Evolutionary conservation across 2,888 invertebrate genomes (phyloP), one percentile per base, ranked within the genome.

Genomic region (Coleophora flavipennella): DNA sequence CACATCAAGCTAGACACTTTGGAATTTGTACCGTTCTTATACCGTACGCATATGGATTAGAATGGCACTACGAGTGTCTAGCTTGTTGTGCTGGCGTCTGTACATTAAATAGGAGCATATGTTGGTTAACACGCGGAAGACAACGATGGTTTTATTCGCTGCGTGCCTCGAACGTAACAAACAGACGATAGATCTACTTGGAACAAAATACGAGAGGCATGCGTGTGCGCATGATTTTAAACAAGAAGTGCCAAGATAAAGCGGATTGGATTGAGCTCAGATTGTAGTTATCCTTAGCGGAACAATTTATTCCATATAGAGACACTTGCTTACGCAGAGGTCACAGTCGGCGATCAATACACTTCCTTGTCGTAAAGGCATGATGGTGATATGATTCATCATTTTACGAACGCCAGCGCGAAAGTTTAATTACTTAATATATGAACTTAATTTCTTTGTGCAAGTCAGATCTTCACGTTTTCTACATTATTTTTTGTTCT

Each of bases 221-320:
- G 46, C 47, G 43, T 43, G 49, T 41, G 45, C 48, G 41, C n/a
- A 40, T 51, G 44, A 55, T 56, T 53, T 51, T 57, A 51, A 51
- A 52, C 51, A 45, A 44, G 49, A 47, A 51, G 47, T 46, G 6
- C 20, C 20, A 4, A n/a, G 46, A 45, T 40, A 41, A 36, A 28
- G 42, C 31, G 29, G n/a, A n/a, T n/a, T n/a, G n/a, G n/a, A 33
- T 39, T 38, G 43, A 49, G 40, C 40, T 52, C 57, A 64, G 62
- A 55, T 49, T 20, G 20, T 20, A 20, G 70, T 64, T 67, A 69
- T 53, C 74, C 75, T 75, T 67, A 66, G 36, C 48, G 41, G 45
- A 46, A 49, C 59, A 64, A 63, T 73, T 74, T 68, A 66, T 65
- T 58, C 75, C 69, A 43, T 75, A 69, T 43, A 59, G 35, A 62